Evolutionary conservation across 1,140 invertebrate species (phyloP).

Genomic region (Diploscapter pachys): DNA sequence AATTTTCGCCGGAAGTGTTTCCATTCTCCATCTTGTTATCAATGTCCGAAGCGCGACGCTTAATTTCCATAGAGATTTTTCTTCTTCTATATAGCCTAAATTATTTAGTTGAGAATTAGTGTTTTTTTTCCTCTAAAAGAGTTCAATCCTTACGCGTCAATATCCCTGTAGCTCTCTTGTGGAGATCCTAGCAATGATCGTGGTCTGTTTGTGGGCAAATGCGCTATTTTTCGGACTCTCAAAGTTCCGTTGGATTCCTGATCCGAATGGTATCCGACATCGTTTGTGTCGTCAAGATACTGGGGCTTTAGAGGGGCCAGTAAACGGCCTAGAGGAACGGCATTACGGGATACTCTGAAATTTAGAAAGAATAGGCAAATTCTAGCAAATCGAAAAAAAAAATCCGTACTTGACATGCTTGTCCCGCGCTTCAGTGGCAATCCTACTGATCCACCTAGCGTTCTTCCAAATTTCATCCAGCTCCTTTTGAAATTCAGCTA

Average conservation of each 20-base stretch:
- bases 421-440: slow-evolving; percentile 84
- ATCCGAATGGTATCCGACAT: slow-evolving; percentile 17
- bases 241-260: neutral
- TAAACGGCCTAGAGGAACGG: slow-evolving; percentile 22
- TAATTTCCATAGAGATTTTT: slow-evolving; percentile 20
- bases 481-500: slow-evolving; percentile 44
- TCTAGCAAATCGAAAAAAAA: no score
- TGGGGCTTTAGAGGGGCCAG: slow-evolving; percentile 12
- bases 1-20: neutral
- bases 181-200: slow-evolving; percentile 20
- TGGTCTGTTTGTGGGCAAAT: slow-evolving; percentile 1
- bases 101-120: neutral
- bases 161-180: slow-evolving; percentile 30
- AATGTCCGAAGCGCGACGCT: neutral
- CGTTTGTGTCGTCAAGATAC: slow-evolving; percentile 5
- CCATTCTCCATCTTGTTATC: no score
- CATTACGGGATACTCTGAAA: slow-evolving; percentile 21
- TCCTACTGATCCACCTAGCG: slow-evolving; percentile 88
- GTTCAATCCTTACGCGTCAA: slow-evolving; percentile 14
- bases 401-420: slow-evolving; percentile 62
- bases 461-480: slow-evolving; percentile 76
- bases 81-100: slow-evolving; percentile 30
- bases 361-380: neutral
- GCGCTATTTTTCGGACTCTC: no score
- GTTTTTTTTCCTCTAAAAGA: neutral